Percentiles rank a stretch among this genome's conserved stretches.
Conservation (phyloP, 1,140 invertebrate species). For the Lasioglossum baleicum region DNA sequence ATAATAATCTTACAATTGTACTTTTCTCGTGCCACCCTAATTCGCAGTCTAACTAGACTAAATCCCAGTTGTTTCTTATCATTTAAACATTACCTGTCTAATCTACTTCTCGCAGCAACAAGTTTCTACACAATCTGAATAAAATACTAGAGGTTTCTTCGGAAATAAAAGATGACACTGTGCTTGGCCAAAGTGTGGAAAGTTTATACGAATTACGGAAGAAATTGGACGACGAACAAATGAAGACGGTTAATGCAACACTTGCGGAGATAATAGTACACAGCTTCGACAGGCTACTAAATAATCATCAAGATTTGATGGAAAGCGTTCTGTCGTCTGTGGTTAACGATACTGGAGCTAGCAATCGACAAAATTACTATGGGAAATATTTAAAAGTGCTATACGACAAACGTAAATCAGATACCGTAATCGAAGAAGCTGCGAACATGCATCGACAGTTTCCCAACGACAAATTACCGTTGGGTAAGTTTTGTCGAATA, state of each 20-base stretch:
- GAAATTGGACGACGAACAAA: constrained; percentile 52
- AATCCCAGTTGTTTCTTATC: constrained; percentile 2
- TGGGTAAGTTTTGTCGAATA: constrained; percentile 66
- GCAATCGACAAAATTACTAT: constrained; percentile 75
- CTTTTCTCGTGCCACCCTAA: no score
- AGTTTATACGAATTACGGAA: constrained; percentile 54
- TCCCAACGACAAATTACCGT: constrained; percentile 77
- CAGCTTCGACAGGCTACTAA: constrained; percentile 53
- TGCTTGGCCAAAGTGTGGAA: constrained; percentile 60
- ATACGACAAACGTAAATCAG: constrained; percentile 78
- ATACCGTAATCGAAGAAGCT: constrained; percentile 77
- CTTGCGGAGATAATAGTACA: constrained; percentile 68
- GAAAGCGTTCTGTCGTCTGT: constrained; percentile 71
- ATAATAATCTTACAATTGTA: no score
- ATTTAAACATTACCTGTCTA: constrained; percentile 23
- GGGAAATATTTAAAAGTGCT: constrained; percentile 82
- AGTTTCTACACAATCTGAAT: constrained; percentile 67
- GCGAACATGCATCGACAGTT: constrained; percentile 79
- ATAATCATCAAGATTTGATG: constrained; percentile 28
- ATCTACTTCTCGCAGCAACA: constrained; percentile 69
- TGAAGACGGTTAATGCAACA: constrained; percentile 58
- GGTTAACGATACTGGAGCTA: constrained; percentile 56
- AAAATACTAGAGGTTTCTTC: constrained; percentile 62
- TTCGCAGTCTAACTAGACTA: no score
- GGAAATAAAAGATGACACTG: constrained; percentile 58